Conservation (phyloP, 2,888 invertebrate genomes). For the Sialis lutaria region DNA sequence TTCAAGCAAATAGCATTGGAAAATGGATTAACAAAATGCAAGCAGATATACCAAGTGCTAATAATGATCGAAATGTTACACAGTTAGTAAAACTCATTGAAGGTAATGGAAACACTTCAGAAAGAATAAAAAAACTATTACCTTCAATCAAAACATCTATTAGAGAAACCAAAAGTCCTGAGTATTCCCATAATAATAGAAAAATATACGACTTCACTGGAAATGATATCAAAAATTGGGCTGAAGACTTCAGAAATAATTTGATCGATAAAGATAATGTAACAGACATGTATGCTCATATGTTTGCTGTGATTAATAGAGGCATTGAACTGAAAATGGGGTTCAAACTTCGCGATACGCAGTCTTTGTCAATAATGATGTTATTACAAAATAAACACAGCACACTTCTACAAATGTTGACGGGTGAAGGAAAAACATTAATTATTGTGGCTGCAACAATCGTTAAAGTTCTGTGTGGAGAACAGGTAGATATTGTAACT, state of each 20-base stretch:
- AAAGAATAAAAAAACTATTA: neutral
- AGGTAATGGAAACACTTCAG: neutral
- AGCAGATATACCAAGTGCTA: slow-evolving; percentile 6
- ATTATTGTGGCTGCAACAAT: slow-evolving; percentile 18
- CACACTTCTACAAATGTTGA: slow-evolving; percentile 18
- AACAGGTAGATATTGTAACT: slow-evolving; percentile 19
- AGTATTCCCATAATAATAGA: neutral
- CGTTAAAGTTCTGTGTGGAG: slow-evolving; percentile 14
- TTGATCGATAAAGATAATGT: neutral
- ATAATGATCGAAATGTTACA: slow-evolving; percentile 1
- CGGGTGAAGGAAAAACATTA: slow-evolving; percentile 23
- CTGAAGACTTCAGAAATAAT: neutral
- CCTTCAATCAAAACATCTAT: slow-evolving; percentile 2
- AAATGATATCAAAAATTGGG: slow-evolving; percentile 4
- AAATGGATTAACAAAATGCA: slow-evolving; percentile 3
- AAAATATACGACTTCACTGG: neutral
- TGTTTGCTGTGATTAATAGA: slow-evolving; percentile 9
- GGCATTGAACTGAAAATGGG: slow-evolving; percentile 10
- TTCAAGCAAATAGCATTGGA: slow-evolving; percentile 2
- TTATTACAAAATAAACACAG: slow-evolving; percentile 10
- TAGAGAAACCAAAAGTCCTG: slow-evolving; percentile 1
- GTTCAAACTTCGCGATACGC: slow-evolving; percentile 13
- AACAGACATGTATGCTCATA: slow-evolving; percentile 5
- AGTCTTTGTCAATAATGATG: slow-evolving; percentile 14
- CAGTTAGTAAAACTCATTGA: neutral